A percentile compares a stretch with the other conserved stretches of the same genome.
phyloP scores from a whole-genome alignment of 2,888 invertebrate species.

The Beris morrisii region DNA sequence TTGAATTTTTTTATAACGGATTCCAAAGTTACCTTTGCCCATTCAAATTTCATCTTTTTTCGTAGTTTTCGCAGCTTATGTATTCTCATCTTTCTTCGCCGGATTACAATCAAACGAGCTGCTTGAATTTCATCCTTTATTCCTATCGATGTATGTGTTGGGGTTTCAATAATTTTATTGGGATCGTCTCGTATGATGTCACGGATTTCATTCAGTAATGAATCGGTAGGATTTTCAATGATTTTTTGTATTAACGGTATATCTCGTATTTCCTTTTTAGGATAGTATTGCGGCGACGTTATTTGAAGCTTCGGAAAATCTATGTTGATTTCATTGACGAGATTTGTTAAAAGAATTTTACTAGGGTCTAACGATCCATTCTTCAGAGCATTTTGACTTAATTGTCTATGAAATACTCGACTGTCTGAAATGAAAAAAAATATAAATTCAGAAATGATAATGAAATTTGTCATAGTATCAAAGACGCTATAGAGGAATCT shows the following conservation, averaged over 20 bases:
- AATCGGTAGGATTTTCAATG: conserved; percentile 47
- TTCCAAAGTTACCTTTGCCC: conserved; percentile 63
- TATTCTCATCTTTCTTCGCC: conserved; percentile 83
- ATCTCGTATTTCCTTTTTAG: conserved; percentile 20
- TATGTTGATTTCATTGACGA: neutral
- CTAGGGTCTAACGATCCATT: neutral
- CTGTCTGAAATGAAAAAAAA: conserved; percentile 3
- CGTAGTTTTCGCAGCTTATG: conserved; percentile 80
- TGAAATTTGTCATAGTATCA: no score
- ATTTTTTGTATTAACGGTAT: conserved; percentile 32
- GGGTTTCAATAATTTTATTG: conserved; percentile 17
- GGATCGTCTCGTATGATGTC: conserved; percentile 42
- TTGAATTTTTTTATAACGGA: neutral
- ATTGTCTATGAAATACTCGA: neutral
- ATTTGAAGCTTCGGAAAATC: conserved; percentile 6
- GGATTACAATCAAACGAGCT: conserved; percentile 72
- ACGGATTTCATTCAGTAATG: conserved; percentile 48
- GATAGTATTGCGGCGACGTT: neutral
- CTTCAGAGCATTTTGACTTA: neutral
- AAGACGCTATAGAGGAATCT: no score
- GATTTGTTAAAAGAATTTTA: neutral
- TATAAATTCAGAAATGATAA: neutral
- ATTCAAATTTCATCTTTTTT: conserved; percentile 75
- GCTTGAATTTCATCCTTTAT: conserved; percentile 58
- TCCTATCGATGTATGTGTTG: neutral